These are phyloP conservation scores for Nephrotoma flavescens DNA, from an alignment of 2,888 invertebrate species.

Conservation along the genomic window DNA sequence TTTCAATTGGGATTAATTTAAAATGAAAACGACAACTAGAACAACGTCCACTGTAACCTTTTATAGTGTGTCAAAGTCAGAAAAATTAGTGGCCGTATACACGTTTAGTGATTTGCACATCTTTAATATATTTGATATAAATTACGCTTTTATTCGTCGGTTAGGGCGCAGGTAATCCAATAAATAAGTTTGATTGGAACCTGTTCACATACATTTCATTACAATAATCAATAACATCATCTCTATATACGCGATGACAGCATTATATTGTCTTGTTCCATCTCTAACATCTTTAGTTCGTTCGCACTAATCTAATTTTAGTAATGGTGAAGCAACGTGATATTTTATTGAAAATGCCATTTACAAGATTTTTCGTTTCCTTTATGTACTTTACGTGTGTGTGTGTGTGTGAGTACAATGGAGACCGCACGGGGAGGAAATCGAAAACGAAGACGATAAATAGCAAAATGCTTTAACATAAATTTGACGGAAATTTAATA, in stretches of 20 bases:
- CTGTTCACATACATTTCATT: background rate
- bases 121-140: background rate
- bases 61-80: background rate
- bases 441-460: background rate
- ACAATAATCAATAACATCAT: background rate
- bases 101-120: background rate
- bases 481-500: background rate
- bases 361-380: background rate
- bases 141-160: background rate
- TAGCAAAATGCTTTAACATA: background rate
- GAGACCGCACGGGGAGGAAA: background rate
- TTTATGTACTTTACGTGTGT: background rate
- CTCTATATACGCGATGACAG: background rate
- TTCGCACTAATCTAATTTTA: background rate
- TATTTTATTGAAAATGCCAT: background rate
- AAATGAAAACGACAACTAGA: background rate
- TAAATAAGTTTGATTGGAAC: background rate
- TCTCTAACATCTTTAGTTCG: background rate
- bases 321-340: background rate
- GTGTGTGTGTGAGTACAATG: background rate
- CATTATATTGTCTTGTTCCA: background rate
- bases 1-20: background rate
- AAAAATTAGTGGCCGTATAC: background rate
- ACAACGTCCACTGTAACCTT: background rate
- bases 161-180: background rate